Evolutionary conservation across 2,797 vertebrate genomes (phyloP).

Genomic region (Tenualosa thibaudeaui): DNA sequence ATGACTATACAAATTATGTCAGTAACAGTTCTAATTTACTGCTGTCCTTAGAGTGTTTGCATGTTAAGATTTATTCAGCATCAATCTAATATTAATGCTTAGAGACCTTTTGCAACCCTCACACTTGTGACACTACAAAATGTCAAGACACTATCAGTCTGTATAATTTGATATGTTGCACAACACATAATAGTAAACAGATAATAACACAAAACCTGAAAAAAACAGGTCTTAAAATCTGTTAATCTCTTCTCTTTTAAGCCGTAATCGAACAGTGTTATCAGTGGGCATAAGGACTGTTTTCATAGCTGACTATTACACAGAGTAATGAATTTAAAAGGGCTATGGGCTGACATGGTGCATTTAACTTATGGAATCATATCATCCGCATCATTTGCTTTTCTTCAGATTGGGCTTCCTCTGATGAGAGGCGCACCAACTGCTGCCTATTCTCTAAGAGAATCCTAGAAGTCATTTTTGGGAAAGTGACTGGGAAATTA

Average conservation of each 20-base stretch:
- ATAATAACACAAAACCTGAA: not conserved
- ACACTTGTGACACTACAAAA: not conserved
- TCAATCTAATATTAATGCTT: not conserved
- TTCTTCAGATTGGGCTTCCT: not conserved
- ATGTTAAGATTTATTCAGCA: not conserved
- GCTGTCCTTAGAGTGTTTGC: not conserved
- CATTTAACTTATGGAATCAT: not conserved
- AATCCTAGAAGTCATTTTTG: not conserved
- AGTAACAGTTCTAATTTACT: not conserved
- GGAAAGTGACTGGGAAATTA: not conserved
- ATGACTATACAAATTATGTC: not conserved
- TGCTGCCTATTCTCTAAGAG: not conserved
- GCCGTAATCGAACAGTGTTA: not conserved
- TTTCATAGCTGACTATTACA: not conserved
- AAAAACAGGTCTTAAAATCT: not conserved
- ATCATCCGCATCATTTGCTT: slow-evolving; percentile 1
- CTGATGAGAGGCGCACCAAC: not conserved
- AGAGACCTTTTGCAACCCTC: not conserved
- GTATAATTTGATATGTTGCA: not conserved
- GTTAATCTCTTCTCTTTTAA: not conserved
- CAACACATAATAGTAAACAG: not conserved
- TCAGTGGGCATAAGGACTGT: not conserved
- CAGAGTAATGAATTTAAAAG: not conserved
- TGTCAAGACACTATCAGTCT: not conserved
- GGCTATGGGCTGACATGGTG: not conserved